Conservation (phyloP, 2,113 vertebrate genomes). For the Psittacula cyanocephala region DNA sequence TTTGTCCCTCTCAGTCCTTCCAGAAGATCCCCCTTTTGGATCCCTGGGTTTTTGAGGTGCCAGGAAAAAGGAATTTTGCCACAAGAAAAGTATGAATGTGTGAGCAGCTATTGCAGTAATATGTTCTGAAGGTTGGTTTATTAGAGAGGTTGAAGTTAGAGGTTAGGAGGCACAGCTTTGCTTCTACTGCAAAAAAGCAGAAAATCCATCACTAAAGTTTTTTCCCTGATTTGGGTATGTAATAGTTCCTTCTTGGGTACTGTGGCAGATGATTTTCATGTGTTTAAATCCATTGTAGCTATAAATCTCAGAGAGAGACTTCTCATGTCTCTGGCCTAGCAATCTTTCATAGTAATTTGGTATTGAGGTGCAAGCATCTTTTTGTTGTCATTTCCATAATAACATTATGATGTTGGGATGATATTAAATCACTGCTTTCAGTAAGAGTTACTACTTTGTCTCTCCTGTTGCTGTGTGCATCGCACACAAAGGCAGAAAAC, state of each 20-base stretch:
- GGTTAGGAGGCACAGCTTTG: background rate
- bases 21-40: background rate
- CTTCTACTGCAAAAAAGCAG: background rate
- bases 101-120: background rate
- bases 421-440: background rate
- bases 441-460: background rate
- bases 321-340: background rate
- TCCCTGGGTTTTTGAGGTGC: background rate
- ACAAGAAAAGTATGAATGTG: background rate
- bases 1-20: background rate
- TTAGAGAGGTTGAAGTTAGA: background rate
- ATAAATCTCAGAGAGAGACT: background rate
- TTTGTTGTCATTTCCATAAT: background rate
- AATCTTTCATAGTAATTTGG: background rate
- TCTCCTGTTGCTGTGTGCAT: background rate
- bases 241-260: background rate
- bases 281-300: background rate
- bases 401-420: background rate
- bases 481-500: background rate
- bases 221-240: background rate
- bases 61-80: background rate
- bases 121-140: background rate
- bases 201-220: background rate
- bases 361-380: accelerated
- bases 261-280: background rate